Evolutionary conservation across 2,888 invertebrate species (phyloP).

Genomic region (Callimorpha dominula): DNA sequence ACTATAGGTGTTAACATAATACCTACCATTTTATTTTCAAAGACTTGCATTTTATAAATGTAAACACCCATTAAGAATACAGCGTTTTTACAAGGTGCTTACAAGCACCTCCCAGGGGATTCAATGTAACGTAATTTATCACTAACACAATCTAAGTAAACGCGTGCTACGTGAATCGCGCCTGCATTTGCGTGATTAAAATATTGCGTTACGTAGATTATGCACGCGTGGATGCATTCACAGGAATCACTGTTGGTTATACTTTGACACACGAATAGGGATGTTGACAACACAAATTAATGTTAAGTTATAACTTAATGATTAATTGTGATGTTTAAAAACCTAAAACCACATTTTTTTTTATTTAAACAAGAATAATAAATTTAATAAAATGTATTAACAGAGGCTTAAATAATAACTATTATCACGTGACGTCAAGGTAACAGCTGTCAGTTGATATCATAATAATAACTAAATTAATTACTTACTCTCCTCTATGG

Average conservation of each 20-base stretch:
- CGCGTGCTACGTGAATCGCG: neutral
- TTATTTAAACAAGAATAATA: too few species aligned
- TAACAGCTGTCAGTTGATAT: too few species aligned
- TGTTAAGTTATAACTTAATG: too few species aligned
- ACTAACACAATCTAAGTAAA: slow-evolving; percentile 12
- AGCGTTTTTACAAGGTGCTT: neutral
- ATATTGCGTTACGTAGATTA: slow-evolving; percentile 20
- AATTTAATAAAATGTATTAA: too few species aligned
- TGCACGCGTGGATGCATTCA: slow-evolving; percentile 8
- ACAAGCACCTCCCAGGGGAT: neutral
- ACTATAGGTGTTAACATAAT: too few species aligned
- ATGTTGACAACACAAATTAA: neutral
- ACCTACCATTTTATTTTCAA: too few species aligned
- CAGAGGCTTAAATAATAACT: too few species aligned
- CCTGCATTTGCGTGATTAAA: slow-evolving; percentile 43
- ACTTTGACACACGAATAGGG: neutral
- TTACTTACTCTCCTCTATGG: too few species aligned
- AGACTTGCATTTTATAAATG: neutral
- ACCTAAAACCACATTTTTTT: too few species aligned
- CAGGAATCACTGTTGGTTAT: neutral
- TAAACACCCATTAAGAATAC: neutral
- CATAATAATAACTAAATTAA: too few species aligned
- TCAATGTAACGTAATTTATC: slow-evolving; percentile 3
- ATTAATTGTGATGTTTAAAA: too few species aligned
- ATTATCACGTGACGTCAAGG: too few species aligned